Percentiles rank a stretch among this genome's conserved stretches.
Conservation (phyloP, 2,888 invertebrate genomes). For the Stenoptilia bipunctidactyla region DNA sequence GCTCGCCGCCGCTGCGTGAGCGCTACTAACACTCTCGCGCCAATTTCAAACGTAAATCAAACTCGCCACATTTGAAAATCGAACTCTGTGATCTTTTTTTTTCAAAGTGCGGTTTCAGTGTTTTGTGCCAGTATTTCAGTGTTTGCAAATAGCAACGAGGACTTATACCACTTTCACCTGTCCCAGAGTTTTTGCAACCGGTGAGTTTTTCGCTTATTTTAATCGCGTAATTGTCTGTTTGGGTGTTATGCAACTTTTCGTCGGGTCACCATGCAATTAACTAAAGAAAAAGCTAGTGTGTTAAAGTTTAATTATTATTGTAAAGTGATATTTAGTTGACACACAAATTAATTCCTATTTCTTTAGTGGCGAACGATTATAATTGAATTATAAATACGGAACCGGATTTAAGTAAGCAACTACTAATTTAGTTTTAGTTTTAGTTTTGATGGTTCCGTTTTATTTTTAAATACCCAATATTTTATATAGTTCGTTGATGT, state of each 20-base stretch:
- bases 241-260: slow-evolving; percentile 32
- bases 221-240: slow-evolving; percentile 37
- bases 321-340: no score
- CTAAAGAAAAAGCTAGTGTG: slow-evolving; percentile 3
- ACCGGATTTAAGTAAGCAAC: not conserved
- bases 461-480: not conserved
- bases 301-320: slow-evolving; percentile 1
- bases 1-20: slow-evolving; percentile 38
- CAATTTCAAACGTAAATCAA: slow-evolving; percentile 28
- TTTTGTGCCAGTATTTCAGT: slow-evolving; percentile 43
- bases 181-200: slow-evolving; percentile 47
- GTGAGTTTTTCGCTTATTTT: slow-evolving; percentile 56
- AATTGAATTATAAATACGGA: not conserved
- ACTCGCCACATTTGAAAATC: slow-evolving; percentile 23
- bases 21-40: slow-evolving; percentile 31
- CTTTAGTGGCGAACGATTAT: not conserved
- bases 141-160: slow-evolving; percentile 30
- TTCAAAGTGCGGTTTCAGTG: slow-evolving; percentile 44
- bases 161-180: slow-evolving; percentile 36
- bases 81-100: slow-evolving; percentile 32
- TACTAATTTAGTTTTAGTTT: not conserved
- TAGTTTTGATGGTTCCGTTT: not conserved
- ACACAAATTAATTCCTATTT: no score
- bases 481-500: slow-evolving; percentile 40
- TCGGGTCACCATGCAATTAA: slow-evolving; percentile 4